Evolutionary conservation across 1,140 invertebrate species (phyloP).

Genomic region (Bombus terrestris): DNA sequence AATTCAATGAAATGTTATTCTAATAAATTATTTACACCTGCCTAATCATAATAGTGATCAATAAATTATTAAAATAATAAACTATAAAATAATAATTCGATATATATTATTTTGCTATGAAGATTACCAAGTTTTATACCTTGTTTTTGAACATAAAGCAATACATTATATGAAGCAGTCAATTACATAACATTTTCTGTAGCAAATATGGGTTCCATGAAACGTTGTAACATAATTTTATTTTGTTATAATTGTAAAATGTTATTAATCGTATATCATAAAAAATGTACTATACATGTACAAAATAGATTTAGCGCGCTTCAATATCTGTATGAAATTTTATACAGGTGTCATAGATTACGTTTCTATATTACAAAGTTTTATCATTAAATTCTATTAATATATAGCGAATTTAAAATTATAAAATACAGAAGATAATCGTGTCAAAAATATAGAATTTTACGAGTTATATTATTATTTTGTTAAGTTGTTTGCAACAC

Average conservation of each 20-base stretch:
- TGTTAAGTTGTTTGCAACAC: neutral
- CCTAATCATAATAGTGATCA: neutral
- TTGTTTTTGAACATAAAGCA: too few relatives aligned
- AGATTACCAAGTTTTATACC: too few relatives aligned
- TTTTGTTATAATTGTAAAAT: neutral
- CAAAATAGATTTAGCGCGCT: too few relatives aligned
- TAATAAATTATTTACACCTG: accelerated
- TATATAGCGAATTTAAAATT: neutral
- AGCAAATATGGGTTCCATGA: neutral
- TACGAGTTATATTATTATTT: neutral
- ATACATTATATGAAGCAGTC: too few relatives aligned
- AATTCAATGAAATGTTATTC: neutral
- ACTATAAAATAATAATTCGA: neutral
- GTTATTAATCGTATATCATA: too few relatives aligned
- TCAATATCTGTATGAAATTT: too few relatives aligned
- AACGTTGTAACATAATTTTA: neutral
- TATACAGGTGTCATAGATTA: too few relatives aligned
- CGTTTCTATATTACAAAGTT: too few relatives aligned
- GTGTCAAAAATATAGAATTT: neutral
- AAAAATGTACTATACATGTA: too few relatives aligned
- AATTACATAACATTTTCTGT: neutral
- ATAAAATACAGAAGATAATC: neutral
- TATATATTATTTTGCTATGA: too few relatives aligned
- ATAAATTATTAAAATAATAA: too few relatives aligned
- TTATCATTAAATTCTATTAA: neutral